A percentile compares a stretch with the other conserved stretches of the same genome.
These are phyloP conservation scores for Falco berigora DNA, from an alignment of 2,797 vertebrate genomes.

Conservation along the genomic window DNA sequence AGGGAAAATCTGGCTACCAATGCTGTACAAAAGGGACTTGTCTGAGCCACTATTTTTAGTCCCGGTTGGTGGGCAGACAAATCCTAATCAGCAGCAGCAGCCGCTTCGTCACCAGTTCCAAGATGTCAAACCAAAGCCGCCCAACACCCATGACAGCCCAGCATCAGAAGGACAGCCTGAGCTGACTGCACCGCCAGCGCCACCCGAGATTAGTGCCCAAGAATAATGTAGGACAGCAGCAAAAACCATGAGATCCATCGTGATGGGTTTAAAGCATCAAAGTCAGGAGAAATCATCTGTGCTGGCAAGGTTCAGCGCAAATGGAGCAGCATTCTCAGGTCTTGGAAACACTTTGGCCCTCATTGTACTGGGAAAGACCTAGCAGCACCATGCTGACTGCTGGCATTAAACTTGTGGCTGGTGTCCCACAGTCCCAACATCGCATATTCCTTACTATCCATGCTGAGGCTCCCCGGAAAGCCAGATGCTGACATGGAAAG, in stretches of 20 bases:
- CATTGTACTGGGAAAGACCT: neutral
- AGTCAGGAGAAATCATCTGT: fast-evolving
- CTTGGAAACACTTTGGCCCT: neutral
- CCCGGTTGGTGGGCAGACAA: neutral
- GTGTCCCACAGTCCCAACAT: fast-evolving
- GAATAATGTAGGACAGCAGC: neutral
- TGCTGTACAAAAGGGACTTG: neutral
- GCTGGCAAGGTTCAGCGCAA: neutral
- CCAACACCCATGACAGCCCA: neutral
- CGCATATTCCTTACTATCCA: neutral
- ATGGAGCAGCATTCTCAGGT: fast-evolving
- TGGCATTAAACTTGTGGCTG: neutral
- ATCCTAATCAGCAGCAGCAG: neutral
- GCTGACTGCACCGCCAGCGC: fast-evolving
- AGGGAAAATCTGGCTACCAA: neutral
- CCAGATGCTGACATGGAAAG: neutral
- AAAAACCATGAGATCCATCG: neutral
- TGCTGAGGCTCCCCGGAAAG: fast-evolving
- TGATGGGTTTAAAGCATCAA: fast-evolving
- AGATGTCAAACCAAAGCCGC: neutral
- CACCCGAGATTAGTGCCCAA: neutral
- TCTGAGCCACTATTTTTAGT: constrained; percentile 2
- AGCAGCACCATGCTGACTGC: neutral
- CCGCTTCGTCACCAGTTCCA: neutral
- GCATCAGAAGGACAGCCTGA: neutral